Conservation (phyloP, 2,888 invertebrate species). For the Tuta absoluta region DNA sequence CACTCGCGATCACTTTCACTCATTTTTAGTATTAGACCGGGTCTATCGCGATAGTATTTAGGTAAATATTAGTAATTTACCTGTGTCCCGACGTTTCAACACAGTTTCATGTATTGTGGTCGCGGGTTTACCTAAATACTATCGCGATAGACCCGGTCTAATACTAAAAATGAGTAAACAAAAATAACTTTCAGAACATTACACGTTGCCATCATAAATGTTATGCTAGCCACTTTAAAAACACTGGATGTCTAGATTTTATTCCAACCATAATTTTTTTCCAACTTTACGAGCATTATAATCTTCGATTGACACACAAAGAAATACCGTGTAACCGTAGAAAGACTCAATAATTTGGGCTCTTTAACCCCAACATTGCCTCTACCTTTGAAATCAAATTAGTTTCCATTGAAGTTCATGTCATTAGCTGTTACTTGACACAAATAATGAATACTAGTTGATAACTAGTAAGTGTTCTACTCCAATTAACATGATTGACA, state of each 20-base stretch:
- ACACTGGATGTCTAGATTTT: background rate
- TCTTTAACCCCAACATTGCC: conserved; percentile 12
- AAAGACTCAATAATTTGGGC: conserved; percentile 12
- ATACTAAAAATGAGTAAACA: too few species aligned
- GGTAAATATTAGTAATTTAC: too few species aligned
- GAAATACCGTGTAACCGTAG: background rate
- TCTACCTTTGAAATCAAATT: background rate
- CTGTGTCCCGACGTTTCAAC: too few species aligned
- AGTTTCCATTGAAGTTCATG: conserved; percentile 22
- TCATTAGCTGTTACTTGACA: conserved; percentile 29
- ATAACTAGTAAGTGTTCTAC: conserved; percentile 35
- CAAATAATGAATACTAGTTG: conserved; percentile 14
- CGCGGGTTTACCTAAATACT: too few species aligned
- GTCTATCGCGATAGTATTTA: too few species aligned
- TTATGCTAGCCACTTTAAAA: too few species aligned
- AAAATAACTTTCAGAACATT: too few species aligned
- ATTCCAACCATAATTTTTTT: background rate
- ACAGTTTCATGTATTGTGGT: too few species aligned
- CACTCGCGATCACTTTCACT: too few species aligned
- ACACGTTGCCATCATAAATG: too few species aligned
- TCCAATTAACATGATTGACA: conserved; percentile 46
- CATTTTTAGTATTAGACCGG: too few species aligned
- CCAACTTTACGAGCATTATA: background rate
- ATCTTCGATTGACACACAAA: background rate
- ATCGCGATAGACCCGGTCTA: too few species aligned